Percentiles rank a stretch among this genome's conserved stretches.
Evolutionary conservation across 2,888 invertebrate genomes (phyloP).

Genomic region (Tetropium fuscum): DNA sequence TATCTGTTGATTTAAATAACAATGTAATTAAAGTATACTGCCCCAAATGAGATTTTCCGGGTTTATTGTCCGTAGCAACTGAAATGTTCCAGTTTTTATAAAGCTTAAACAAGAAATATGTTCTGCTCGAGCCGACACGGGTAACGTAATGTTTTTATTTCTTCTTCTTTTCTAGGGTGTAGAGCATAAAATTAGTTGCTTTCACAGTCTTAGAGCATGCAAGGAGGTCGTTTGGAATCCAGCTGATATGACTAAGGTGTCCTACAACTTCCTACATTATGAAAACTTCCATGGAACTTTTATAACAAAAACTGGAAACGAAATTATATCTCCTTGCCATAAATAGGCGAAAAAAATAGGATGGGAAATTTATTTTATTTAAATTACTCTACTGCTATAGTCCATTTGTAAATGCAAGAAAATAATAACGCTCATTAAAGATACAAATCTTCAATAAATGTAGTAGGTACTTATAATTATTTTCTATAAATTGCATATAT

Average conservation of each 20-base stretch:
- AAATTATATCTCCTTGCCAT: slow-evolving; percentile 39
- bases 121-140: slow-evolving; percentile 45
- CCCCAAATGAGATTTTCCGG: slow-evolving; percentile 3
- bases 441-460: no score
- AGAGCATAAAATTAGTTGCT: slow-evolving; percentile 57
- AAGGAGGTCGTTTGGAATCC: slow-evolving; percentile 56
- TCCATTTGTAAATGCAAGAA: no score
- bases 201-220: slow-evolving; percentile 54
- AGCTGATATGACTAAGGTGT: slow-evolving; percentile 57
- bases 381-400: no score
- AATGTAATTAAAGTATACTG: background rate
- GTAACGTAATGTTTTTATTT: slow-evolving; percentile 47
- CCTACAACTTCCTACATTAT: slow-evolving; percentile 56
- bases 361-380: slow-evolving; percentile 39
- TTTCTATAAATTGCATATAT: no score
- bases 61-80: slow-evolving; percentile 18
- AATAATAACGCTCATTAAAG: no score
- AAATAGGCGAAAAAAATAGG: slow-evolving; percentile 38
- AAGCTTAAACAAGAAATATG: slow-evolving; percentile 47
- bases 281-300: slow-evolving; percentile 45
- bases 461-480: no score
- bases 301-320: slow-evolving; percentile 39
- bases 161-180: slow-evolving; percentile 50
- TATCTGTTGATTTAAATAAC: no score
- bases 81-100: slow-evolving; percentile 27